Conservation (phyloP, 2,797 vertebrate species). For the Botia kubotai region DNA sequence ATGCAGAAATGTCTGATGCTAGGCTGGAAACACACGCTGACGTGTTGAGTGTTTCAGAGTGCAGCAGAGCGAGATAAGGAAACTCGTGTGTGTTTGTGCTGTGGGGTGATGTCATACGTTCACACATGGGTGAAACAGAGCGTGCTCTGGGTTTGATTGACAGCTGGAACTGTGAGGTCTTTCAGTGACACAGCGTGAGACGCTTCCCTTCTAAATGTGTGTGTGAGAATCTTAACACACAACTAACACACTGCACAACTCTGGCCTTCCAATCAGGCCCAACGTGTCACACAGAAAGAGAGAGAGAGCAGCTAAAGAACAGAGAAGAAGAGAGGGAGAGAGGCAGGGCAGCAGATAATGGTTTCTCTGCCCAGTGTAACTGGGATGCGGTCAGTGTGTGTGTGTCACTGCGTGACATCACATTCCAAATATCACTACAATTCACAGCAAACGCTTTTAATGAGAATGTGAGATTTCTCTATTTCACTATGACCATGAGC, state of each 20-base stretch:
- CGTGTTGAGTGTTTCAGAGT: slow-evolving; percentile 41
- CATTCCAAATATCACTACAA: no score
- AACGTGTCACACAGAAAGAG: slow-evolving; percentile 24
- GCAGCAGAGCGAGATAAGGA: background rate
- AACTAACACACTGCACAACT: slow-evolving; percentile 29
- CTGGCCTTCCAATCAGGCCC: slow-evolving; percentile 37
- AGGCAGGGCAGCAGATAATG: slow-evolving; percentile 59
- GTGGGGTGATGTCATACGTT: slow-evolving; percentile 48
- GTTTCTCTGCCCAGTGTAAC: slow-evolving; percentile 68
- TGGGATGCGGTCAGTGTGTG: slow-evolving; percentile 61
- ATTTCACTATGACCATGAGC: no score
- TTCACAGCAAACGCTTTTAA: no score
- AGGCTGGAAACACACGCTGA: background rate
- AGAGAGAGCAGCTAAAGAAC: slow-evolving; percentile 29
- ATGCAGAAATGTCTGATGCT: background rate
- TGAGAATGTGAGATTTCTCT: background rate
- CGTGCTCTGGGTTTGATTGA: slow-evolving; percentile 38
- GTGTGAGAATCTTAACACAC: slow-evolving; percentile 23
- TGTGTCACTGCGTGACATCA: slow-evolving; percentile 14
- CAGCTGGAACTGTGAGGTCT: slow-evolving; percentile 48
- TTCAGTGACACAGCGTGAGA: slow-evolving; percentile 47
- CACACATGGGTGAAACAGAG: slow-evolving; percentile 28
- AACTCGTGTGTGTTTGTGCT: slow-evolving; percentile 17
- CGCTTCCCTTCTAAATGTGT: slow-evolving; percentile 34
- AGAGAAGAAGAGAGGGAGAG: slow-evolving; percentile 36